Evolutionary conservation across 2,797 vertebrate species (phyloP), one percentile per base, ranked within the genome.

Genomic region (Fistularia tabacaria): DNA sequence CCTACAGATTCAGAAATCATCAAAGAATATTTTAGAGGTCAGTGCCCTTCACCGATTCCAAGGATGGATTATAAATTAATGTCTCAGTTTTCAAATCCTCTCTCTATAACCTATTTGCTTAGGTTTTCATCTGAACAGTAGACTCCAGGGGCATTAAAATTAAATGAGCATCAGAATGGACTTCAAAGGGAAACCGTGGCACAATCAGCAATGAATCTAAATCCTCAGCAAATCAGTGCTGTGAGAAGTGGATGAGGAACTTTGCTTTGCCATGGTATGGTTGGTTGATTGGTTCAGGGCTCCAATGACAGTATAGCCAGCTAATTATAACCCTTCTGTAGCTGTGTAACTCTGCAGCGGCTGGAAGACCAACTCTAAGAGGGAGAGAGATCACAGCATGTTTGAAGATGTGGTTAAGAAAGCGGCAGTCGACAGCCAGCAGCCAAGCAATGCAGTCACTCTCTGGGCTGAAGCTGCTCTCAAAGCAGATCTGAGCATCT

Each of bases 321-420:
- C 79, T 89, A 86, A 88, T 88, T 86, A 86, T 79, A 85, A 81
- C 69, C 71, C 58, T 36, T 69, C 73, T 66, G 78, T 77, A 71
- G 77, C 79, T 77, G 67, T 76, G 73, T 61, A 74, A 71, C 76
- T 82, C 83, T 73, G 76, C 83, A 81, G 82, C 72, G 62, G 69
- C 73, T 66, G 57, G 69, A 69, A 71, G 66, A 69, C 60, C 55
- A 60, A 47, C 11, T 5, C 54, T 44, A 37, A 9, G 64, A 53
- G 62, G 46, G 68, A 74, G 59, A 50, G 3, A 83, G 74, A 87
- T 85, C 83, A 80, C 15, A 85, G 73, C 15, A 3, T 14, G 62
- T 83, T 85, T 83, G 79, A 86, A 85, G 83, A 83, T 67, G 80
- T 41, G 50, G 70, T 51, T 71, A 54, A 74, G 76, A 74, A 46